These are phyloP conservation scores for Pandemis corylana DNA, from an alignment of 2,888 invertebrate genomes.

Conservation along the genomic window DNA sequence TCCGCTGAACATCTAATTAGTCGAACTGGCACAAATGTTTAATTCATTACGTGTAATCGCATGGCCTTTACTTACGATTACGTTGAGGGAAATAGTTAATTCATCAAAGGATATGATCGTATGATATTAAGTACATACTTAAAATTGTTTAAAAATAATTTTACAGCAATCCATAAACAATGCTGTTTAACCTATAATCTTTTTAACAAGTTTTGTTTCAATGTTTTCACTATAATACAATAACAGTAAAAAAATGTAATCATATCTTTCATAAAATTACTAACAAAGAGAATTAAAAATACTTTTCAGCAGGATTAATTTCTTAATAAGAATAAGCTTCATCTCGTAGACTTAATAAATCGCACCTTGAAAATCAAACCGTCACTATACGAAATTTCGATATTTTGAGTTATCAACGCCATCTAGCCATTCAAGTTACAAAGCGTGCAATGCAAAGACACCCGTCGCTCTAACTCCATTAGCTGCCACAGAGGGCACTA, in stretches of 20 bases:
- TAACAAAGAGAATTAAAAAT: too few relatives aligned
- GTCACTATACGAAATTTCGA: too few relatives aligned
- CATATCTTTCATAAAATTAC: too few relatives aligned
- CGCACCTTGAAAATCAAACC: too few relatives aligned
- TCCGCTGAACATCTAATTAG: constrained; percentile 55
- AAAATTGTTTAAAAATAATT: neutral
- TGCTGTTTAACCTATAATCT: neutral
- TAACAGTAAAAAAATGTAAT: too few relatives aligned
- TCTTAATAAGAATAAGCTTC: neutral
- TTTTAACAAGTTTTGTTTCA: too few relatives aligned
- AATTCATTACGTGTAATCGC: constrained; percentile 28
- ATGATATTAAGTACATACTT: neutral
- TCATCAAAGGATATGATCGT: constrained; percentile 11
- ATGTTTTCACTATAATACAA: too few relatives aligned
- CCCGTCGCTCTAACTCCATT: too few relatives aligned
- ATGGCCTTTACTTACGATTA: constrained; percentile 32
- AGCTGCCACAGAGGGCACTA: too few relatives aligned
- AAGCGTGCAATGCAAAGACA: too few relatives aligned
- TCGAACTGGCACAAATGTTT: constrained; percentile 42
- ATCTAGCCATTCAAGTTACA: too few relatives aligned
- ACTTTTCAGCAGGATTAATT: neutral
- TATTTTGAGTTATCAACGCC: too few relatives aligned
- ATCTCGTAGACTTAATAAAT: neutral
- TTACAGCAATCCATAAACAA: neutral
- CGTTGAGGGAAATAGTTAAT: constrained; percentile 8